These are phyloP conservation scores for Apodemia duryi DNA, from an alignment of 2,888 invertebrate genomes.

Conservation along the genomic window DNA sequence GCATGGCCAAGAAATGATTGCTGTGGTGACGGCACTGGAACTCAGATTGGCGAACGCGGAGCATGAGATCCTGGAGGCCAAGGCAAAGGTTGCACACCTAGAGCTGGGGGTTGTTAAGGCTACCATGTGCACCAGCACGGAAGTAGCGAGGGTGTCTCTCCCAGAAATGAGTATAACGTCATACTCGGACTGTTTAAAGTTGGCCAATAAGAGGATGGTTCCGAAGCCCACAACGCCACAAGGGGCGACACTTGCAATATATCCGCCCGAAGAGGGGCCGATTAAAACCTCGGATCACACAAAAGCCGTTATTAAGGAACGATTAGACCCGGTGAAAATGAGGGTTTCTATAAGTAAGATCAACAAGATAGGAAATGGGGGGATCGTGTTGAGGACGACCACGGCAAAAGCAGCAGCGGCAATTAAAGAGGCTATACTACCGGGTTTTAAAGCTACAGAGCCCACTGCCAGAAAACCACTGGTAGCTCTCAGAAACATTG, in stretches of 20 bases:
- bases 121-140: neutral
- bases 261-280: no score
- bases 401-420: neutral
- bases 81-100: neutral
- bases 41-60: neutral
- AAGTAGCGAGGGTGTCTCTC: no score
- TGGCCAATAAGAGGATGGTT: no score
- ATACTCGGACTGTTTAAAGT: no score
- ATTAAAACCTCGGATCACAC: no score
- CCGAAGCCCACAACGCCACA: no score
- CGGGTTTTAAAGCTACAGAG: neutral
- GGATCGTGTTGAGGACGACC: neutral
- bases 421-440: neutral
- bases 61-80: neutral
- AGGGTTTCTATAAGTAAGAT: neutral
- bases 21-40: neutral
- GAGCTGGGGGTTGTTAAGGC: neutral
- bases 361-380: neutral
- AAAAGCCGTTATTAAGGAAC: no score
- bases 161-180: no score
- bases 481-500: neutral
- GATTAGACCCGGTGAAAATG: neutral
- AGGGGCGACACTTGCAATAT: no score
- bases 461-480: neutral
- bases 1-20: neutral